Conservation (phyloP, 2,888 invertebrate species). For the Electrophaes corylata region DNA sequence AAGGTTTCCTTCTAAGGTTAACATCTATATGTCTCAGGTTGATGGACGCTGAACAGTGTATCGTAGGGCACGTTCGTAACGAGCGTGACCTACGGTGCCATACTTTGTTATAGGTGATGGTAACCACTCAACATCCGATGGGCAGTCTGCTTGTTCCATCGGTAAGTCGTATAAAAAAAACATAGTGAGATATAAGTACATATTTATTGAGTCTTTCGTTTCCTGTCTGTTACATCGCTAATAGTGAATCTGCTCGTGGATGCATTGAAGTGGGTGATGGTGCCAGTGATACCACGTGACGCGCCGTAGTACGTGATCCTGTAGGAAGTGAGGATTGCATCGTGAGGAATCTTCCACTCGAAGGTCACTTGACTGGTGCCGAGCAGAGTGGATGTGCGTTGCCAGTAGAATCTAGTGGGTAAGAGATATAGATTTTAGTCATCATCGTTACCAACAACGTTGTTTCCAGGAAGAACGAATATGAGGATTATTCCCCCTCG, state of each 20-base stretch:
- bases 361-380: conserved; percentile 91
- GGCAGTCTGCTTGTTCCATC: too few species aligned
- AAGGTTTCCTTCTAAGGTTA: too few species aligned
- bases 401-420: conserved; percentile 95
- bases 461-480: too few species aligned
- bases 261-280: conserved; percentile 86
- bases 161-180: not conserved
- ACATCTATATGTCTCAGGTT: too few species aligned
- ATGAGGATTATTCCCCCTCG: too few species aligned
- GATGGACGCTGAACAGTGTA: too few species aligned
- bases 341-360: conserved; percentile 89
- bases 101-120: too few species aligned
- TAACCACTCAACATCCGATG: too few species aligned
- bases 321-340: conserved; percentile 87
- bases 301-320: conserved; percentile 92
- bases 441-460: too few species aligned
- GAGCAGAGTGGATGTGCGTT: conserved; percentile 86
- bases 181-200: not conserved
- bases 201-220: conserved; percentile 4
- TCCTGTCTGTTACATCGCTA: conserved; percentile 7
- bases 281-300: conserved; percentile 86
- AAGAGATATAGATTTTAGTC: too few species aligned
- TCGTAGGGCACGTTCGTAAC: too few species aligned
- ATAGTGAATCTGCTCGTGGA: conserved; percentile 78
- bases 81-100: too few species aligned